phyloP scores from a whole-genome alignment of 2,797 vertebrate species.

The Pogonophryne albipinna region DNA sequence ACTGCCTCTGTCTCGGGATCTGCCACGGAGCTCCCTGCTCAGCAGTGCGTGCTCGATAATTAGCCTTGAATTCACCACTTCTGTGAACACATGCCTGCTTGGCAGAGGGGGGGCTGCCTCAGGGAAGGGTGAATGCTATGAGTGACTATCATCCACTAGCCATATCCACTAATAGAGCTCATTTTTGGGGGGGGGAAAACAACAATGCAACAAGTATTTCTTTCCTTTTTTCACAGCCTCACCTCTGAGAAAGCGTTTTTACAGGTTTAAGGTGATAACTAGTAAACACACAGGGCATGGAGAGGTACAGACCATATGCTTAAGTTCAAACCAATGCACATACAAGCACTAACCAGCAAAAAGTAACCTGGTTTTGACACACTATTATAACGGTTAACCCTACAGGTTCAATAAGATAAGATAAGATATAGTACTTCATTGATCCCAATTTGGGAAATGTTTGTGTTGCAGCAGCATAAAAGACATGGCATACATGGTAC shows the following conservation, averaged over 20 bases:
- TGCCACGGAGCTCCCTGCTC: slow-evolving; percentile 54
- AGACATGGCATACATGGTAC: too few relatives aligned
- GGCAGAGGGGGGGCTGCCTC: slow-evolving; percentile 40
- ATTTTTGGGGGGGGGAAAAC: neutral
- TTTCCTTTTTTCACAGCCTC: neutral
- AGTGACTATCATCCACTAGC: slow-evolving; percentile 49
- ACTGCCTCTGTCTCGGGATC: slow-evolving; percentile 57
- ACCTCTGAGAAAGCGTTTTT: neutral
- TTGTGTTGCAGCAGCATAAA: too few relatives aligned
- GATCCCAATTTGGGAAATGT: too few relatives aligned
- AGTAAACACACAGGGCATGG: neutral
- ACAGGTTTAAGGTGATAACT: neutral
- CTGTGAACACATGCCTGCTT: slow-evolving; percentile 44
- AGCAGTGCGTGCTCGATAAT: slow-evolving; percentile 66
- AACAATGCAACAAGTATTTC: neutral
- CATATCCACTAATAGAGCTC: slow-evolving; percentile 22
- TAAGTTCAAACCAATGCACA: neutral
- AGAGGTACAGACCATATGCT: neutral
- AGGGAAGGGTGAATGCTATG: slow-evolving; percentile 46
- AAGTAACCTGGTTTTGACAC: neutral
- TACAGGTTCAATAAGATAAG: neutral
- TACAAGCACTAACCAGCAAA: neutral
- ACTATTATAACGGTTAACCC: neutral
- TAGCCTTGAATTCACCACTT: slow-evolving; percentile 63
- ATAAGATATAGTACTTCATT: too few relatives aligned